Evolutionary conservation across 92 coral and sea anemone species (phyloP).

Genomic region (Micromussa lordhowensis): DNA sequence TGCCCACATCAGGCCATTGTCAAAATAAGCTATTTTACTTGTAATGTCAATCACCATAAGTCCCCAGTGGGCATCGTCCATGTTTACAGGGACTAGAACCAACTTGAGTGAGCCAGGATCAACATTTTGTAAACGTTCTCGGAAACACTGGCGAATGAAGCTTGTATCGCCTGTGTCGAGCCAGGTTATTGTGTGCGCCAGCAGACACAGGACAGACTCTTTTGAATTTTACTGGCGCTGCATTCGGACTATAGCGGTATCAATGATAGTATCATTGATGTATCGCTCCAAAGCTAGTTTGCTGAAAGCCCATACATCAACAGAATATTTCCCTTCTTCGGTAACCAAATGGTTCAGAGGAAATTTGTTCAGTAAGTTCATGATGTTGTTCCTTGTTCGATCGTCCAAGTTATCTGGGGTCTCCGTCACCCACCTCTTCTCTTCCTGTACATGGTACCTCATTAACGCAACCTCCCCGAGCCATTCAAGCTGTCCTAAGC

Average conservation of each 20-base stretch:
- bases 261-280: constrained; percentile 43
- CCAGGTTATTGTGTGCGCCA: constrained; percentile 47
- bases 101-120: constrained; percentile 9
- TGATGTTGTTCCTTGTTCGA: background rate
- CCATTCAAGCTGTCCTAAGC: constrained; percentile 1
- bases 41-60: constrained; percentile 32
- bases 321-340: background rate
- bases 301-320: background rate
- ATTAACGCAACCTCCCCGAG: background rate
- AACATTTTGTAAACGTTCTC: background rate
- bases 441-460: background rate
- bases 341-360: constrained; percentile 2
- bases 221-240: background rate
- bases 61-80: constrained; percentile 20
- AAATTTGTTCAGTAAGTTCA: background rate
- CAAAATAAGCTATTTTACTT: constrained; percentile 29
- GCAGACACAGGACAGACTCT: constrained; percentile 33
- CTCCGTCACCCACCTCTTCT: background rate
- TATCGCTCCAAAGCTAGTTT: constrained; percentile 20
- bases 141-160: constrained; percentile 35
- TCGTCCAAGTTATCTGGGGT: background rate
- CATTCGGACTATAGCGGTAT: constrained; percentile 11
- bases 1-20: constrained; percentile 33
- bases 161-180: constrained; percentile 14
- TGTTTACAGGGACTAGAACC: background rate